phyloP scores from a whole-genome alignment of 2,113 vertebrate species.

The Heptranchias perlo region DNA sequence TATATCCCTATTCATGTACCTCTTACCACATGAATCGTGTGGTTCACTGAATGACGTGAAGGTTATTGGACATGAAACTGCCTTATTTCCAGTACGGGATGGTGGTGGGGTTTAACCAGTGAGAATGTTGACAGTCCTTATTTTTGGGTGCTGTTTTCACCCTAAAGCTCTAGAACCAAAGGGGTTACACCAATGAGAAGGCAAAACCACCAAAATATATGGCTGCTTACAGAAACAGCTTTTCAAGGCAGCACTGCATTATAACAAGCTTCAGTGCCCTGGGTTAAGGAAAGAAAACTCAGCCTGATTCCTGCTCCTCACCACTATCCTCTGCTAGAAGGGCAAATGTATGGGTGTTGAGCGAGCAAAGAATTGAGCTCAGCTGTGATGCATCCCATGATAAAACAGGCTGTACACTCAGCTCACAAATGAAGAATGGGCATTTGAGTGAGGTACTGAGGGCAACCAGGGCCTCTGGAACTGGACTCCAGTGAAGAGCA shows the following conservation, averaged over 20 bases:
- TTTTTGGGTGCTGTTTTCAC: background rate
- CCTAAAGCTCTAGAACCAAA: background rate
- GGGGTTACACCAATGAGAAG: background rate
- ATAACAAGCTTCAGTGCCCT: background rate
- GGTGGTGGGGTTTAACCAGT: background rate
- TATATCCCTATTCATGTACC: background rate
- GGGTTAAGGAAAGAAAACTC: too few species aligned
- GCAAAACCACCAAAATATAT: background rate
- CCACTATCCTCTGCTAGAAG: background rate
- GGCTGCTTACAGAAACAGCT: background rate
- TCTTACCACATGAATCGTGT: background rate
- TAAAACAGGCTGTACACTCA: too few species aligned
- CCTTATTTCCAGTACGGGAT: too few species aligned
- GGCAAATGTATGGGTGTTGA: background rate
- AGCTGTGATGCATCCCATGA: background rate
- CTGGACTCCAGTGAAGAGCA: too few species aligned
- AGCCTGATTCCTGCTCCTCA: too few species aligned
- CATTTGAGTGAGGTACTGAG: too few species aligned
- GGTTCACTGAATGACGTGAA: too few species aligned
- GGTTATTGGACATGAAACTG: too few species aligned
- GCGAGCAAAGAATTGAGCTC: background rate
- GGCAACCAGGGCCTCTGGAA: too few species aligned
- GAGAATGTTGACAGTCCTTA: background rate
- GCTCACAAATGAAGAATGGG: too few species aligned
- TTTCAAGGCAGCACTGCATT: background rate